A percentile compares a stretch with the other conserved stretches of the same genome.
phyloP scores from a whole-genome alignment of 2,113 vertebrate genomes.

The Eonycteris spelaea region DNA sequence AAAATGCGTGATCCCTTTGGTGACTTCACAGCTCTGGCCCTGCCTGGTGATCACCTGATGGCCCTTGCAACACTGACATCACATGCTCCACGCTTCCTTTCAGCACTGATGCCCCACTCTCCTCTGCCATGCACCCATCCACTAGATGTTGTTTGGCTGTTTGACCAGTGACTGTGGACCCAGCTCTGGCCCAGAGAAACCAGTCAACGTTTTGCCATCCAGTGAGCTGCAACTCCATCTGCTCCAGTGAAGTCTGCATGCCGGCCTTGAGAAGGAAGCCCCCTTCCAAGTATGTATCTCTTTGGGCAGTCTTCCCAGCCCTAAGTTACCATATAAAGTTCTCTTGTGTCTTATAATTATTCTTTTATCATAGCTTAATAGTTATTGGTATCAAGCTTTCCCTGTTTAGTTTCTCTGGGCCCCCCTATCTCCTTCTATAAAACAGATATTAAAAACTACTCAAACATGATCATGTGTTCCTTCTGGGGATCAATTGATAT shows the following conservation, averaged over 20 bases:
- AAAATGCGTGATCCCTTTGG: neutral
- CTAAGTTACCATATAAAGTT: neutral
- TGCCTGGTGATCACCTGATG: neutral
- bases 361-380: neutral
- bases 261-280: neutral
- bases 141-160: neutral
- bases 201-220: neutral
- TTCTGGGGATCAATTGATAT: slow-evolving; percentile 15
- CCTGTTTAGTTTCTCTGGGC: neutral
- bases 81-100: neutral
- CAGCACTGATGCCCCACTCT: neutral
- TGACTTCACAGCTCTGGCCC: neutral
- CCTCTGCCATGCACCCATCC: neutral
- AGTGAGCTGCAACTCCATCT: neutral
- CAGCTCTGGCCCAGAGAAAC: neutral
- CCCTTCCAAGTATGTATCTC: neutral
- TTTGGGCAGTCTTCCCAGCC: neutral
- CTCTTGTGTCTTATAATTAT: neutral
- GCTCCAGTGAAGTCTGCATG: neutral
- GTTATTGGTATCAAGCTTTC: neutral
- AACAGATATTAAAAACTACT: neutral
- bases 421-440: neutral
- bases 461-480: neutral
- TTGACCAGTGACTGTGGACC: neutral
- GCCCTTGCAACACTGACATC: neutral